Evolutionary conservation across 2,888 invertebrate genomes (phyloP), one percentile per base, ranked within the genome.

Genomic region (Rhingia campestris): DNA sequence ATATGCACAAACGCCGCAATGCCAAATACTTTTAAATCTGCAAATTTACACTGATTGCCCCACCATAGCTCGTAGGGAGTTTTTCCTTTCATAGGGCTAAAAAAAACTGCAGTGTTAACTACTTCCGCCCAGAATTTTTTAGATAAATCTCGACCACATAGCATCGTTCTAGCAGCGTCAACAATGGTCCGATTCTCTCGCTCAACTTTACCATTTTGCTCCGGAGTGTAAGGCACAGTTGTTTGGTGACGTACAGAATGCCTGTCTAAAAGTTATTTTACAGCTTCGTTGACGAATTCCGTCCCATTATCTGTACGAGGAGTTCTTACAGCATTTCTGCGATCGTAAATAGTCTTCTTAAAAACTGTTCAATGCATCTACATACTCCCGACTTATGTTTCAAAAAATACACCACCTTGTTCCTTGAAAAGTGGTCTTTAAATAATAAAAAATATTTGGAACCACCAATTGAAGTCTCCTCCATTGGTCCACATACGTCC

Each of bases 21-120:
- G 9, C 91, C 91, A 88, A 92, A 92, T 39, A 63, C 39, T 33
- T 87, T 86, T 0, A 86, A 32, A 14, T 58, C 58, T 22, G 30
- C 39, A 4, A 14, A 14, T 33, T 66, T 56, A 39, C 37, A 63
- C 30, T 51, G 7, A 14, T 30, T 54, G 43, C 14, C 88, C 51
- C 86, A 86, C 90, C 91, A 91, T 6, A 88, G 12, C 80, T 91
- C 90, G 69, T 87, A 87, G 0, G 91, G 89, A 0, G 89, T 89
- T 80, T 86, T 86, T 7, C 67, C 12, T n/a, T 86, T 64, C 2
- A 69, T 12, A 6, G 47, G 7, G 7, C 64, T 67, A 5, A 41
- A 54, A 56, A 85, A 86, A 4, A 66, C 81, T 14, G 88, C 88
- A 6, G 87, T 69, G 12, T 88, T 87, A 0, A 89, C 88, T 1